Base-by-base conservation (phyloP, 2,888 invertebrate species). In the Biston betularia region DNA sequence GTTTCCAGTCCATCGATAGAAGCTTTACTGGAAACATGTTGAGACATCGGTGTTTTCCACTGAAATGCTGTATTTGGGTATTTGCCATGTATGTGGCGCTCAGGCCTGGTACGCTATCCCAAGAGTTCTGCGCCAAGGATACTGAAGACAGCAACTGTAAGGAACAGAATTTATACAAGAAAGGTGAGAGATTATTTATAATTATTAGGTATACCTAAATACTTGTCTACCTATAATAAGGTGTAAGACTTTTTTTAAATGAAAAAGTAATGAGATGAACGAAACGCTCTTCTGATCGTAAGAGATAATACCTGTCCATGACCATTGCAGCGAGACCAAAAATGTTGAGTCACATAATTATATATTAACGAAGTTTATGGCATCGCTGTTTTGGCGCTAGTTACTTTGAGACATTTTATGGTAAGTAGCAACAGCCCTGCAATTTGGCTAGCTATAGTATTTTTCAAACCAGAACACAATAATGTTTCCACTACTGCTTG, bases 11-110 rank as follows among this genome's bases (percentile, higher is more conserved):
- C 74, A n/a, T 69, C 66, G 71, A 70, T 59, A 74, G 77, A 77
- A 75, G 82, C 81, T 81, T 82, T 64, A 57, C 73, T 65, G 85
- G 68, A 77, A 90, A 88, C 82, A 90, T 89, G 90, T 80, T 71
- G 60, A 78, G 81, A 73, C 84, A 83, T 62, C 81, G 81, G 38
- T 79, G 83, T 68, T 82, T 83, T 53, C 83, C 83, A 8, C 50
- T 84, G 44, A 84, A 85, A 83, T 86, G 81, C 77, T 83, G 78
- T 66, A 82, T 82, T 71, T 87, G 80, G 84, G 76, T 84, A 3
- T 58, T 88, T n/a, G 83, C 85, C 3, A 79, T 87, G 58, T 69
- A 83, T 42, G 74, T 86, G 61, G 82, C 84, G 2, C 70, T 86
- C 6, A 76, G 76, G 38, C 75, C 81, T 2, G 79, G 79, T 24